Evolutionary conservation across 2,797 vertebrate genomes (phyloP).

Genomic region (Poeciliopsis presidionis): DNA sequence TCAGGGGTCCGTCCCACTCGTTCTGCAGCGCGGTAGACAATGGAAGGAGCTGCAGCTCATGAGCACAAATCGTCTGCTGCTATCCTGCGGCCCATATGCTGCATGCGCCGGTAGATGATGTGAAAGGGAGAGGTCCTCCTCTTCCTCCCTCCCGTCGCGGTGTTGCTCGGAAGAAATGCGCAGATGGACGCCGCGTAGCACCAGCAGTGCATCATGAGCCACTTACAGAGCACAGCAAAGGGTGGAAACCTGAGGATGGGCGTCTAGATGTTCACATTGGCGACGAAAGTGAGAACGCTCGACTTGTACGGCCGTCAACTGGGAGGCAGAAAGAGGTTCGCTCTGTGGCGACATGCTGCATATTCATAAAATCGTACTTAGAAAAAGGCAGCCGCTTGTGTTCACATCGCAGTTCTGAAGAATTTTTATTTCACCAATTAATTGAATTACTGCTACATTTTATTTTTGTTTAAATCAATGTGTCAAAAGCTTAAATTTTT

Average conservation of each 20-base stretch:
- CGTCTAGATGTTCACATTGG: conserved; percentile 15
- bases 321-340: conserved; percentile 24
- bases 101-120: conserved; percentile 46
- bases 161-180: conserved; percentile 39
- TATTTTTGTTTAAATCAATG: neutral
- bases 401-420: neutral
- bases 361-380: conserved; percentile 36
- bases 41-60: conserved; percentile 64
- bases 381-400: conserved; percentile 8
- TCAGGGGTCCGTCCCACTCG: conserved; percentile 67
- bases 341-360: conserved; percentile 26
- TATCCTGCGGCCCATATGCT: conserved; percentile 48
- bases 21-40: conserved; percentile 71
- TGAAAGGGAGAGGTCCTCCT: conserved; percentile 27
- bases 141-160: neutral
- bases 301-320: conserved; percentile 15
- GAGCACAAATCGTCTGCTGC: conserved; percentile 66
- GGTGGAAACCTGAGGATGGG: conserved; percentile 20
- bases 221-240: conserved; percentile 21
- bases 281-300: conserved; percentile 13
- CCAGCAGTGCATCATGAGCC: conserved; percentile 27
- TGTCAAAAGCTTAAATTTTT: neutral
- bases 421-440: conserved; percentile 2
- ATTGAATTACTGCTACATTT: conserved; percentile 4
- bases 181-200: conserved; percentile 50